These are phyloP conservation scores for Linepithema humile DNA, from an alignment of 1,140 invertebrate genomes.

Conservation along the genomic window DNA sequence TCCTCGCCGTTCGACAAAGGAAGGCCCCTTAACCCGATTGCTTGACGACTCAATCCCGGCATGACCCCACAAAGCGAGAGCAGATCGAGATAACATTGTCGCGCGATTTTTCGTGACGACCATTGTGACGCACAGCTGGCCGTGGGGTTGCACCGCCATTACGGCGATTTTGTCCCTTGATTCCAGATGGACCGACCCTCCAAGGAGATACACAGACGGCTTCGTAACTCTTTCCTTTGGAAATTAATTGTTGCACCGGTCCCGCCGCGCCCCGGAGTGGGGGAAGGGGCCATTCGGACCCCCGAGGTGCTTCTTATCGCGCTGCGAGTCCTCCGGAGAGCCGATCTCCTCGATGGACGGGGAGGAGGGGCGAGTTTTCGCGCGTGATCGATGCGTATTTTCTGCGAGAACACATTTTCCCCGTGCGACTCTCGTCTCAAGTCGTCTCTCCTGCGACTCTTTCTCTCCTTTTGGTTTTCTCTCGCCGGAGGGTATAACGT, in stretches of 20 bases:
- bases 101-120: constrained; percentile 66
- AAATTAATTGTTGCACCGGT: constrained; percentile 62
- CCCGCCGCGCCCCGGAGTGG: not conserved
- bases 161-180: constrained; percentile 66
- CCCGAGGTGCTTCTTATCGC: constrained; percentile 22
- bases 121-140: constrained; percentile 71
- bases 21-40: constrained; percentile 47
- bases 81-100: constrained; percentile 76
- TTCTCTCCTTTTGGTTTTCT: not conserved
- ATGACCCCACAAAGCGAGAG: constrained; percentile 51
- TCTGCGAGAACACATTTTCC: constrained; percentile 42
- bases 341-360: not conserved
- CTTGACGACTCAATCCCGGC: constrained; percentile 67
- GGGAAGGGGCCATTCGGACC: not conserved
- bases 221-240: constrained; percentile 63
- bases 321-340: not conserved
- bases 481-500: constrained; percentile 1
- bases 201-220: constrained; percentile 51
- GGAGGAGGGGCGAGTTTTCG: constrained; percentile 9
- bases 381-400: not conserved
- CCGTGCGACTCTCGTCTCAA: not conserved
- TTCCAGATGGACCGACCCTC: constrained; percentile 47
- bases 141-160: constrained; percentile 66
- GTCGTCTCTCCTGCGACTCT: not conserved
- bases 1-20: constrained; percentile 11